These are phyloP conservation scores for Heteronetta atricapilla DNA, from an alignment of 2,113 vertebrate genomes.

Conservation along the genomic window DNA sequence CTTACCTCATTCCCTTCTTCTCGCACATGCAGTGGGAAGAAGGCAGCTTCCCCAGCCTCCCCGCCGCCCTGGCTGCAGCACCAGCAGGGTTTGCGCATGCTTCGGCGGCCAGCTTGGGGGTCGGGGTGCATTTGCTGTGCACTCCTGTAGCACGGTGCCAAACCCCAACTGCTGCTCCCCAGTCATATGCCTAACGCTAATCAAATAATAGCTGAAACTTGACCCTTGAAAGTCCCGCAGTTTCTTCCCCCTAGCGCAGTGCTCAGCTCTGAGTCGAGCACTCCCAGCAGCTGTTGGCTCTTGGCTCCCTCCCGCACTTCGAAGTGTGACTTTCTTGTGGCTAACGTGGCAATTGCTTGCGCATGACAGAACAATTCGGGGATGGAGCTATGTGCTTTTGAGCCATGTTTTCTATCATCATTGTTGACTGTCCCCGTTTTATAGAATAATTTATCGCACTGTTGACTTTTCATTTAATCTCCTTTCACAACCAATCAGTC, in stretches of 20 bases:
- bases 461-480: neutral
- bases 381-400: neutral
- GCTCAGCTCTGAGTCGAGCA: neutral
- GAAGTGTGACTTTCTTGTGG: neutral
- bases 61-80: neutral
- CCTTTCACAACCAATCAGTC: neutral
- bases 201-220: neutral
- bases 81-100: neutral
- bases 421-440: neutral
- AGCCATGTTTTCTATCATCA: neutral
- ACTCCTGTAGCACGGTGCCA: rapidly evolving
- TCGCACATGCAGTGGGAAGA: neutral
- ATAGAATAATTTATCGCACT: neutral
- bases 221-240: neutral
- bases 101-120: neutral
- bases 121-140: rapidly evolving
- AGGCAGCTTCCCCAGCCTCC: rapidly evolving
- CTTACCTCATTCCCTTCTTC: neutral
- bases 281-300: neutral
- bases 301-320: neutral
- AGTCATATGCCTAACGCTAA: rapidly evolving
- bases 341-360: neutral
- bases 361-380: neutral
- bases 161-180: neutral
- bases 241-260: neutral